phyloP scores from a whole-genome alignment of 2,888 invertebrate genomes.

The Ptilodon capucinus region DNA sequence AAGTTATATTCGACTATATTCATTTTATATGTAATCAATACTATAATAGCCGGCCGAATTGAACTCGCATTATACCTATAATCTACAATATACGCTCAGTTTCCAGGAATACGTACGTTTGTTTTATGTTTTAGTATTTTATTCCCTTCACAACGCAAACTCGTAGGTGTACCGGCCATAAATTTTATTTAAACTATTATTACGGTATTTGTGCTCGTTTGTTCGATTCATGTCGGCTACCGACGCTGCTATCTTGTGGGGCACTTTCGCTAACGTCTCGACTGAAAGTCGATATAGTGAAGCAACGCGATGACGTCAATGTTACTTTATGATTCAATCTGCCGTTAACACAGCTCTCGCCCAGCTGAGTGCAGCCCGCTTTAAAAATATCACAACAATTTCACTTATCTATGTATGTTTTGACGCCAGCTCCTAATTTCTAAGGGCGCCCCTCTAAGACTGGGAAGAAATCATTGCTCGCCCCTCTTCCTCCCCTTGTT shows the following conservation, averaged over 20 bases:
- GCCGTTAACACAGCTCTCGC: conserved; percentile 65
- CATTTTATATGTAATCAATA: background rate
- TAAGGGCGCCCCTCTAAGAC: background rate
- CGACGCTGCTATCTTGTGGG: conserved; percentile 44
- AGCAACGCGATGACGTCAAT: conserved; percentile 71
- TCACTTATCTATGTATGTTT: conserved; percentile 48
- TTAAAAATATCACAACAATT: conserved; percentile 73
- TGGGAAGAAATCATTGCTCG: no score
- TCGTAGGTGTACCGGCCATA: conserved; percentile 20
- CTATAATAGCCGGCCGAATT: background rate
- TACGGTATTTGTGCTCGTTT: conserved; percentile 23
- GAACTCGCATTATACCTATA: background rate
- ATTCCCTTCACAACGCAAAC: conserved; percentile 22
- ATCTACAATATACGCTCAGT: background rate
- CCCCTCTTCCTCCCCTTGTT: no score
- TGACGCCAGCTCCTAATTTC: conserved; percentile 25
- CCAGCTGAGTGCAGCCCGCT: conserved; percentile 75
- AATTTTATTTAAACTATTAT: conserved; percentile 31
- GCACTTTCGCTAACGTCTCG: conserved; percentile 50
- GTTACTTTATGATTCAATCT: conserved; percentile 75
- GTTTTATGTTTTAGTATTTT: conserved; percentile 12
- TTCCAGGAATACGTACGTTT: conserved; percentile 7
- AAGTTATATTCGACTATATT: no score
- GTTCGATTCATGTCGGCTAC: conserved; percentile 31
- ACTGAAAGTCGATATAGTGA: conserved; percentile 51